These are phyloP conservation scores for Bubo bubo DNA, from an alignment of 2,113 vertebrate genomes.

Conservation along the genomic window DNA sequence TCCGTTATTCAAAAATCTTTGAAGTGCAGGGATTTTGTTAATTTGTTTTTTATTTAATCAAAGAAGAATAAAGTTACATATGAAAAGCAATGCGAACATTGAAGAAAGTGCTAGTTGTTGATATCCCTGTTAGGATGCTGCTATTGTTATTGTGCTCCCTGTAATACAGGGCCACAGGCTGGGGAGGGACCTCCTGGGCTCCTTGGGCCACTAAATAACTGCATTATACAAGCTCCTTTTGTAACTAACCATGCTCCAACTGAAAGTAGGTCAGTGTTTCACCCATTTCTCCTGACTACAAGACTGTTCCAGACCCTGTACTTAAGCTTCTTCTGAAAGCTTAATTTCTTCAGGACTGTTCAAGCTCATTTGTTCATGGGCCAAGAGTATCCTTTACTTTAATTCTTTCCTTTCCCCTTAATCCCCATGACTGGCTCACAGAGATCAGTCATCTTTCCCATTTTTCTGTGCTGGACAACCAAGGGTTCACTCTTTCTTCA, in stretches of 20 bases:
- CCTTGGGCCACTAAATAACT: background rate
- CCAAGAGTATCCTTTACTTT: constrained; percentile 8
- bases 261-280: constrained; percentile 45
- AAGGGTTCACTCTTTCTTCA: background rate
- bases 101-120: background rate
- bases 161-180: background rate
- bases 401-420: constrained; percentile 51
- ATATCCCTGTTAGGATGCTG: background rate
- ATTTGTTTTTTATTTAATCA: background rate
- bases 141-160: background rate
- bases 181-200: background rate
- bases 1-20: background rate
- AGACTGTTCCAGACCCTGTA: background rate
- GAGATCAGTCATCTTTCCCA: background rate
- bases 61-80: background rate
- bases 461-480: background rate
- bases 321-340: background rate
- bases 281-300: background rate
- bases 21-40: background rate
- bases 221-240: background rate
- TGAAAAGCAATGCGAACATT: background rate
- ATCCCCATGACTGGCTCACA: background rate
- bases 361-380: background rate
- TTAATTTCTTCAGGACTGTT: background rate
- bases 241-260: background rate